Base-by-base conservation (phyloP, 2,113 vertebrate species). In the Zosterops japonicus region DNA sequence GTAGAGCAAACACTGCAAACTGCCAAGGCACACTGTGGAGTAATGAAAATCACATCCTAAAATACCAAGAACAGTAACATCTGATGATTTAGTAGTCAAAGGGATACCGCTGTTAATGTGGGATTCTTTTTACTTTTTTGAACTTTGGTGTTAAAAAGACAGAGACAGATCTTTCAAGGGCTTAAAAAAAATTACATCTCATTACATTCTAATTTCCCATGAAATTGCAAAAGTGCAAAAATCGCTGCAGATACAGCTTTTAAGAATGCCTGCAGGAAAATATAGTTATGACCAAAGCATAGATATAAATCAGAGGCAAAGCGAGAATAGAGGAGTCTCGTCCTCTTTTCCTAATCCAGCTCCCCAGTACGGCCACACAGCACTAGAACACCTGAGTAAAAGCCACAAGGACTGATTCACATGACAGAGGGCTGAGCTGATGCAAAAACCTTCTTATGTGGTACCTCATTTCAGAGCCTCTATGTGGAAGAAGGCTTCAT, bases 311-410 rank as follows among this genome's bases (percentile, higher is more conserved):
- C 27, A 61, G 55, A 87, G 27, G 4, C 31, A 84, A 81, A 83
- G 52, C 27, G 2, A 61, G 29, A 72, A 39, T 1, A 70, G 5
- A 55, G 29, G 10, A 69, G 13, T 10, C 7, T 80, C 5, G 0
- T 61, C 28, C 68, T 59, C 49, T 55, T 71, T 36, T 42, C 27
- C 28, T 76, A 80, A 72, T 15, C 39, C 53, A 71, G n/a, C 11
- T 59, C 22, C 25, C 28, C 14, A 24, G 80, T 28, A 22, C 0
- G 0, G 31, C 1, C 1, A 75, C 42, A 67, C 20, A 79, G 23
- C 28, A 63, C 67, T 17, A 60, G 23, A 74, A 65, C 9, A 33
- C 23, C 63, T 23, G 20, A 70, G 25, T 16, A 78, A 80, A n/a
- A 80, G 11, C 39, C 60, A 16, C 41, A 69, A 55, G 44, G 14